Percentiles rank a stretch among this genome's conserved stretches.
Evolutionary conservation across 1,140 invertebrate species (phyloP).

Genomic region (Centruroides vittatus): DNA sequence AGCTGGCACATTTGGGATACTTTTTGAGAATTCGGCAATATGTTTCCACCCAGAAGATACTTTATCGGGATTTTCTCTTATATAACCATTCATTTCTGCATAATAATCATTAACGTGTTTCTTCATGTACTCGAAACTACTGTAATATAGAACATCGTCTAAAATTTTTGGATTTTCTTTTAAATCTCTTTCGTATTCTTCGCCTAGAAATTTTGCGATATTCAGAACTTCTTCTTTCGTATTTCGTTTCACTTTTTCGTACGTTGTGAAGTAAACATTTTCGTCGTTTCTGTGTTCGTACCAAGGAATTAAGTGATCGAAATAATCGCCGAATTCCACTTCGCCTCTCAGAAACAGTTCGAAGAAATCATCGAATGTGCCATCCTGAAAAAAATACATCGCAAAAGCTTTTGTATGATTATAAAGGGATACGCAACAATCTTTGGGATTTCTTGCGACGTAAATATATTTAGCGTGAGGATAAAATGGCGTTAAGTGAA

Average conservation of each 20-base stretch:
- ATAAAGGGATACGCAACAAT: not conserved
- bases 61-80: too few species aligned
- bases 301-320: conserved; percentile 28
- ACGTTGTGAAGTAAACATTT: conserved; percentile 28
- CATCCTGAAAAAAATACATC: conserved; percentile 5
- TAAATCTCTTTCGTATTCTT: not conserved
- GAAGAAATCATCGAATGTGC: conserved; percentile 26
- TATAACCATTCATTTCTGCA: too few species aligned
- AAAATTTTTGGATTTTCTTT: conserved; percentile 4
- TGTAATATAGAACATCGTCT: conserved; percentile 4
- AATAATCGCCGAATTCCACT: conserved; percentile 29
- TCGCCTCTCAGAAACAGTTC: conserved; percentile 26
- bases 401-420: not conserved
- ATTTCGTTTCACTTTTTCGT: conserved; percentile 17
- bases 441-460: too few species aligned
- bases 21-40: too few species aligned
- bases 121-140: conserved; percentile 7
- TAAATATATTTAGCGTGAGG: not conserved
- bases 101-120: not conserved
- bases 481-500: conserved; percentile 23
- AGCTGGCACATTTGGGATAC: too few species aligned
- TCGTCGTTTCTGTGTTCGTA: conserved; percentile 19
- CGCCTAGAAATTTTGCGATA: conserved; percentile 12
- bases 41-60: too few species aligned
- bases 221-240: conserved; percentile 2